Percentiles rank a stretch among this genome's conserved stretches.
Conservation (phyloP, 2,113 vertebrate genomes). For the Sapayoa aenigma region DNA sequence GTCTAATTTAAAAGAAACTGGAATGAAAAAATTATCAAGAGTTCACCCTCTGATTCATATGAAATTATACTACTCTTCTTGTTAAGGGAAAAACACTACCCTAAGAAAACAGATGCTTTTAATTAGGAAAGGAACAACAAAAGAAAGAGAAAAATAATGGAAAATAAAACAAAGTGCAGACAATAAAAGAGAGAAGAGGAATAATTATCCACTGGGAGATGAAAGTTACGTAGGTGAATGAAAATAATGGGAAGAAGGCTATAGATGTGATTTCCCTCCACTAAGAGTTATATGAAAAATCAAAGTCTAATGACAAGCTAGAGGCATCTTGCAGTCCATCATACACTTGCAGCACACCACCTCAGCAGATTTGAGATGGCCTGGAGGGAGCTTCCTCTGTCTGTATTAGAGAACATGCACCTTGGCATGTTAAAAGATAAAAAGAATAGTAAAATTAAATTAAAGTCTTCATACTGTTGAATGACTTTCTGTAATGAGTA, state of each 20-base stretch:
- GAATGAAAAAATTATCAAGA: background rate
- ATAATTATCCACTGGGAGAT: background rate
- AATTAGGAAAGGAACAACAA: background rate
- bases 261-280: background rate
- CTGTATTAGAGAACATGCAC: accelerated
- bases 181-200: background rate
- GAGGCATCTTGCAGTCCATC: background rate
- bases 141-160: background rate
- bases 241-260: background rate
- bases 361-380: background rate
- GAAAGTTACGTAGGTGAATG: background rate
- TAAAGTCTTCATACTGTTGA: background rate
- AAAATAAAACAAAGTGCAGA: background rate
- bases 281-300: background rate
- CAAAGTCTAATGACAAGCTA: background rate
- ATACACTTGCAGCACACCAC: background rate
- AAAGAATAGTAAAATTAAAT: background rate
- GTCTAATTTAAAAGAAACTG: background rate
- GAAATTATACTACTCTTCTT: background rate
- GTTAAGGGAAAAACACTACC: background rate
- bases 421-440: background rate
- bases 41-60: background rate
- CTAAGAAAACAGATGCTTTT: background rate
- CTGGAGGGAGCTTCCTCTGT: background rate
- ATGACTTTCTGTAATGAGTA: background rate